Conservation (phyloP, 2,888 invertebrate genomes). For the Therioaphis trifolii region DNA sequence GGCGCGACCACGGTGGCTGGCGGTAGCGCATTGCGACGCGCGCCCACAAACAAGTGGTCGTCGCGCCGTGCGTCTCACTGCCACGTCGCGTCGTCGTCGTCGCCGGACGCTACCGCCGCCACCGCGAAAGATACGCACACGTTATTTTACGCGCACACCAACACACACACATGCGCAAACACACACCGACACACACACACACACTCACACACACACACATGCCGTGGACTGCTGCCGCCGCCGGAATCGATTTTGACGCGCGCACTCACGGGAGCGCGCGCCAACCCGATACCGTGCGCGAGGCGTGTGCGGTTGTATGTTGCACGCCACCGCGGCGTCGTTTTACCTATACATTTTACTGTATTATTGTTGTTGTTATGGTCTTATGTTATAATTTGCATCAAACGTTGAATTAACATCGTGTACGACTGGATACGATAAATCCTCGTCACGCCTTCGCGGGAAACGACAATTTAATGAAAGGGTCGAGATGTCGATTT, state of each 20-base stretch:
- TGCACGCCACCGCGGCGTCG: not conserved
- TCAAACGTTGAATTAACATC: too few relatives aligned
- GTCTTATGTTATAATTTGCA: too few relatives aligned
- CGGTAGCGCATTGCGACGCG: conserved; percentile 52
- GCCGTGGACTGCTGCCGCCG: not conserved
- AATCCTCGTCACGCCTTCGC: too few relatives aligned
- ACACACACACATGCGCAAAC: not conserved
- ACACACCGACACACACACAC: not conserved
- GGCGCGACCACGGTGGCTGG: not conserved
- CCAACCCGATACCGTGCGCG: not conserved
- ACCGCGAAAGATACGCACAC: not conserved
- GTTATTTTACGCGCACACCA: not conserved
- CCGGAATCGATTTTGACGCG: not conserved
- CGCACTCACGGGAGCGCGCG: not conserved
- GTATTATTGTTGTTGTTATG: too few relatives aligned
- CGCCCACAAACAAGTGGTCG: conserved; percentile 60
- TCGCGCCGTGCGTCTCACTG: conserved; percentile 10
- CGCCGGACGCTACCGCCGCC: not conserved
- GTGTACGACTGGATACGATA: too few relatives aligned
- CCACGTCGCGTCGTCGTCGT: not conserved
- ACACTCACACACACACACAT: not conserved
- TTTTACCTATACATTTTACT: too few relatives aligned
- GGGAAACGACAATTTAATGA: too few relatives aligned
- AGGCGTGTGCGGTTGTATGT: not conserved
- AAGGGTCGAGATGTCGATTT: too few relatives aligned